Evolutionary conservation across 2,113 vertebrate species (phyloP), one percentile per base, ranked within the genome.

Genomic region (Setophaga coronata): DNA sequence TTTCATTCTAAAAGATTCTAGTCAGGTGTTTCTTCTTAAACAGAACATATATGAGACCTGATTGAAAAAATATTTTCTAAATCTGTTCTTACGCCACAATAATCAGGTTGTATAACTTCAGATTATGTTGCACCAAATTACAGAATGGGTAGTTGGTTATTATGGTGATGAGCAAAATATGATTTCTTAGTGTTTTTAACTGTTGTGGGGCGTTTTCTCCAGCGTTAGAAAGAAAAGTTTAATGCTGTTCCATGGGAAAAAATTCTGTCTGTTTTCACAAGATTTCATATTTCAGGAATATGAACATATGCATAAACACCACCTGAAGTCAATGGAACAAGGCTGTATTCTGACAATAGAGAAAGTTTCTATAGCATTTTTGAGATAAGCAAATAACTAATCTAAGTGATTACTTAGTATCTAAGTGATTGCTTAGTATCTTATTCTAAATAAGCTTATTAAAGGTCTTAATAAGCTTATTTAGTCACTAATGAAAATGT

Each of bases 131-230:
- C 8, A 47, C 40, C 34, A 53, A 57, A 69, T 82, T 84, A 48
- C 5, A 25, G 24, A 76, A 50, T 14, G 76, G 2, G 4, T 47
- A 79, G 3, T 28, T 54, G 9, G 3, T 12, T 74, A 11, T 42
- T 70, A 70, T 3, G 5, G 4, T 36, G 14, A 61, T 51, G 6
- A 73, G 14, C 33, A n/a, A 50, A n/a, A 81, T 74, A 34, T 9
- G 9, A 40, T 10, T 6, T 45, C 20, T 80, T 31, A n/a, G 45
- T n/a, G 31, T 42, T 50, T 51, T 51, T 56, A 62, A 26, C 2
- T 42, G 2, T 7, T 23, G 5, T 14, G 24, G 8, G 12, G 1
- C 1, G 3, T 2, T 18, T 62, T 65, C 60, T 31, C 18, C 26
- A 67, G 4, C 6, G 58, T 6, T 64, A 25, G 21, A 64, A 81